These are phyloP conservation scores for Scytalopus superciliaris DNA, from an alignment of 2,113 vertebrate species.

Conservation along the genomic window DNA sequence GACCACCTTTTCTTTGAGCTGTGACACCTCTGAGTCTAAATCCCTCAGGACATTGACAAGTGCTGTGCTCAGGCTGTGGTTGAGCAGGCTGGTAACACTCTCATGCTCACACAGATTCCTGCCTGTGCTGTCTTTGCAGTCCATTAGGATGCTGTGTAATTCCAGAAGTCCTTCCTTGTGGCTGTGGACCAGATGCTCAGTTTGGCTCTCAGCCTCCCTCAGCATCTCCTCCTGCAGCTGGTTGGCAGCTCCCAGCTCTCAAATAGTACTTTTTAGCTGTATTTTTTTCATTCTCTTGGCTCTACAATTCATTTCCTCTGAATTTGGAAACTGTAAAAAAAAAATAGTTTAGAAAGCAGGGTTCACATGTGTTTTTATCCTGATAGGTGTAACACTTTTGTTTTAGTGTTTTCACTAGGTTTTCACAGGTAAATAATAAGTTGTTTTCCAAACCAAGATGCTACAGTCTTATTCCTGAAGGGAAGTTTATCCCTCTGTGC, in stretches of 20 bases:
- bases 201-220: constrained; percentile 69
- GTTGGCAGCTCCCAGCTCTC: constrained; percentile 71
- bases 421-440: neutral
- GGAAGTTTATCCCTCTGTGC: neutral
- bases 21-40: constrained; percentile 61
- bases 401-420: no score
- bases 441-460: neutral
- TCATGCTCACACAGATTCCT: constrained; percentile 26
- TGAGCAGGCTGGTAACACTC: neutral
- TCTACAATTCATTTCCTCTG: constrained; percentile 75
- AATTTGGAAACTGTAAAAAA: neutral
- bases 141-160: constrained; percentile 52
- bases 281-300: constrained; percentile 71
- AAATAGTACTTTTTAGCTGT: constrained; percentile 72
- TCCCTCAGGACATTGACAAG: constrained; percentile 60
- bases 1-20: constrained; percentile 68
- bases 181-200: constrained; percentile 63
- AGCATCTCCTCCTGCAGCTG: constrained; percentile 67
- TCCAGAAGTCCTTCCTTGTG: constrained; percentile 70
- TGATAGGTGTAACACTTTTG: fast-evolving
- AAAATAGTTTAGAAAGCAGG: neutral
- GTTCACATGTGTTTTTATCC: neutral
- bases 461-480: neutral
- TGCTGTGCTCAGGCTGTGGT: constrained; percentile 51
- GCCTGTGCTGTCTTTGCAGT: constrained; percentile 56